phyloP scores from a whole-genome alignment of 1,140 invertebrate genomes.

The Triops cancriformis region DNA sequence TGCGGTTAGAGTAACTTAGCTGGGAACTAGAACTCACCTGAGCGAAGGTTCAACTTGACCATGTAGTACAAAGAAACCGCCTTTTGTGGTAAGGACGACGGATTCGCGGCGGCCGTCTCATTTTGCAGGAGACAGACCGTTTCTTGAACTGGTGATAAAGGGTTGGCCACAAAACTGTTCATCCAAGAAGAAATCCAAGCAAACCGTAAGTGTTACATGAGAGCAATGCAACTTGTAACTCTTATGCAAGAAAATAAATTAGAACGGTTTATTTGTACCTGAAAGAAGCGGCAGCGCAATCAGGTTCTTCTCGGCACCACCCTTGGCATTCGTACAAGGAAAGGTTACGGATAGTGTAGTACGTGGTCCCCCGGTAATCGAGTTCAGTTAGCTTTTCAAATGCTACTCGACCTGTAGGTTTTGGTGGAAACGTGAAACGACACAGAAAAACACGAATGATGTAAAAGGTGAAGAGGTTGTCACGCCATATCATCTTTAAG shows the following conservation, averaged over 20 bases:
- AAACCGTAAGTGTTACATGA: neutral
- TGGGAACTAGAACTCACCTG: constrained; percentile 43
- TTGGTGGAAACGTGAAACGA: constrained; percentile 28
- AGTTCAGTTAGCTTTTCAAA: constrained; percentile 89
- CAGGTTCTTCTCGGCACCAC: constrained; percentile 82
- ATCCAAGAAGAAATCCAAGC: constrained; percentile 18
- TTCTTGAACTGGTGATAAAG: constrained; percentile 80
- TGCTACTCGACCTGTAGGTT: constrained; percentile 52
- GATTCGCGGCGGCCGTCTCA: constrained; percentile 79
- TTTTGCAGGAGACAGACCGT: constrained; percentile 86
- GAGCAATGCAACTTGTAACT: constrained; percentile 11
- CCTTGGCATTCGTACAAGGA: constrained; percentile 89
- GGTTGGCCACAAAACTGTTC: constrained; percentile 77
- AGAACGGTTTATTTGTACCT: constrained; percentile 42
- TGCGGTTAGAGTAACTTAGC: neutral
- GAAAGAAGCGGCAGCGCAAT: constrained; percentile 82
- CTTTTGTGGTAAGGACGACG: constrained; percentile 61
- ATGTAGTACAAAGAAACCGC: constrained; percentile 87
- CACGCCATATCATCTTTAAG: neutral
- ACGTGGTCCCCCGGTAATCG: constrained; percentile 80
- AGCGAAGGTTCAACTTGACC: constrained; percentile 82
- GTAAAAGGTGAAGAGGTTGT: neutral
- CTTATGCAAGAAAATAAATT: neutral
- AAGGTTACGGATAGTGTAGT: constrained; percentile 84
- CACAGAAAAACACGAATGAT: constrained; percentile 34